Percentiles rank a stretch among this genome's conserved stretches.
Conservation (phyloP, 2,113 vertebrate genomes). For the Setophaga coronata region DNA sequence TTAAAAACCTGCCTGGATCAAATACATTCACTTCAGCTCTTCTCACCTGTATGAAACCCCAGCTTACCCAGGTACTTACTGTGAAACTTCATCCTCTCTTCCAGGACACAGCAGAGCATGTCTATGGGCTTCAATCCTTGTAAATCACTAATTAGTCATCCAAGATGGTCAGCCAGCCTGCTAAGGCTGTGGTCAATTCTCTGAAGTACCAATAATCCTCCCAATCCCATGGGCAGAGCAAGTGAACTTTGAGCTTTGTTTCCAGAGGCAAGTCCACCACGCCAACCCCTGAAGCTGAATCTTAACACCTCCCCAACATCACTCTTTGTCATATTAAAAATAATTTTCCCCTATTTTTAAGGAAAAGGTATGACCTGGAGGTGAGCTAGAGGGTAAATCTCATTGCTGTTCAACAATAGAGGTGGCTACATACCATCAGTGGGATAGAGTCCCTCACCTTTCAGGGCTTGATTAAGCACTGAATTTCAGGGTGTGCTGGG, state of each 20-base stretch:
- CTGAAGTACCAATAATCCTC: not conserved
- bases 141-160: not conserved
- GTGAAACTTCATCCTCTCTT: not conserved
- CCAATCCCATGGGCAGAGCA: not conserved
- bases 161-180: not conserved
- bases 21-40: not conserved
- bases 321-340: not conserved
- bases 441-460: not conserved
- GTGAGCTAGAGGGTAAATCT: not conserved
- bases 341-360: not conserved
- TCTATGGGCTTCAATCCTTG: not conserved
- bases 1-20: not conserved
- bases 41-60: not conserved
- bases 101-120: not conserved
- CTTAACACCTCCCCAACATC: not conserved
- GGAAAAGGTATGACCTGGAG: not conserved
- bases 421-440: accelerated
- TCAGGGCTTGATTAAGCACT: not conserved
- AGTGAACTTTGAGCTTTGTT: not conserved
- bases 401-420: accelerated
- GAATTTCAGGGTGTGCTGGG: not conserved
- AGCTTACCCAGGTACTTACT: not conserved
- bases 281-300: not conserved
- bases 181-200: not conserved
- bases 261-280: not conserved